Conservation (phyloP, 2,888 invertebrate genomes). For the Torymus auratus region DNA sequence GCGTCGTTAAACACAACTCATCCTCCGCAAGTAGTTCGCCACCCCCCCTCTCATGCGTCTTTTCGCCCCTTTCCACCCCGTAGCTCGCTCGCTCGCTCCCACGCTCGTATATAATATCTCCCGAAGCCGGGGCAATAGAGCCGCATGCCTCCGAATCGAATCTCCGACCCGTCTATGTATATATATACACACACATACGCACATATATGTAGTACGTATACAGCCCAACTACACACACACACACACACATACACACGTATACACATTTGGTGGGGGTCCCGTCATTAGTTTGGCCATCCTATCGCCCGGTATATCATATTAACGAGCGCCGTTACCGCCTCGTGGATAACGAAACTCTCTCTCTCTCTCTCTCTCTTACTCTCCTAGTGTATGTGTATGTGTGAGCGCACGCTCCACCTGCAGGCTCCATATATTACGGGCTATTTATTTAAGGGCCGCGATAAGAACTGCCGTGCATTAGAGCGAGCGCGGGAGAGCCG, state of each 20-base stretch:
- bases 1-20: slow-evolving; percentile 29
- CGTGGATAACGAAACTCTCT: slow-evolving; percentile 60
- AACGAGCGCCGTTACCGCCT: slow-evolving; percentile 65
- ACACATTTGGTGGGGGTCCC: slow-evolving; percentile 40
- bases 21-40: slow-evolving; percentile 14
- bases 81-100: too few relatives aligned
- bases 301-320: slow-evolving; percentile 66
- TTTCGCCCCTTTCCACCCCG: too few relatives aligned
- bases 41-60: slow-evolving; percentile 17
- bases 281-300: slow-evolving; percentile 63
- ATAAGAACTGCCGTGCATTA: slow-evolving; percentile 63
- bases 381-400: slow-evolving; percentile 15
- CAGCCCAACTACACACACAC: too few relatives aligned
- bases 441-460: slow-evolving; percentile 64
- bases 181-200: too few relatives aligned
- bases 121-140: too few relatives aligned
- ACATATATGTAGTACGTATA: too few relatives aligned
- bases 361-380: neutral
- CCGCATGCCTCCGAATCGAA: too few relatives aligned
- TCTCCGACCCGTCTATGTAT: too few relatives aligned
- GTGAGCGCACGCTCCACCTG: neutral
- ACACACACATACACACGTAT: too few relatives aligned
- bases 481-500: slow-evolving; percentile 40
- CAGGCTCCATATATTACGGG: slow-evolving; percentile 57
- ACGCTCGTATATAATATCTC: too few relatives aligned